Evolutionary conservation across 1,140 invertebrate species (phyloP).

Genomic region (Pseudomyrmex dendroicus): DNA sequence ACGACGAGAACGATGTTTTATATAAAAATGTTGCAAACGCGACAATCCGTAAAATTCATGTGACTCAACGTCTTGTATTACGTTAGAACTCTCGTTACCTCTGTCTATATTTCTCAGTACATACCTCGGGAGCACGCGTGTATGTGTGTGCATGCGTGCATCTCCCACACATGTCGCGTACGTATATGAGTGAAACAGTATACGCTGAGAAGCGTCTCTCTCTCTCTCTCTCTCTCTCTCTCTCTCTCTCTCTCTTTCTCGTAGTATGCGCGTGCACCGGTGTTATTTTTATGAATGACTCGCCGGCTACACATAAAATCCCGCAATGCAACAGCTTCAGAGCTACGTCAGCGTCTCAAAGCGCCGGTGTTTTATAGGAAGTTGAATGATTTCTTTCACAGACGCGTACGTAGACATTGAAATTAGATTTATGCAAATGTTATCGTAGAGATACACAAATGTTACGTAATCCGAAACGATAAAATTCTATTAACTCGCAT

Average conservation of each 20-base stretch:
- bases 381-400: slow-evolving; percentile 2
- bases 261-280: slow-evolving; percentile 68
- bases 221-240: not conserved
- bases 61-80: slow-evolving; percentile 57
- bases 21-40: not conserved
- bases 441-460: no score
- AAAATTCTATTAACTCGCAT: not conserved
- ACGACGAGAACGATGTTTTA: not conserved
- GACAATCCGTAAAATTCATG: slow-evolving; percentile 41
- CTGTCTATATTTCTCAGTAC: slow-evolving; percentile 15
- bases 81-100: slow-evolving; percentile 1
- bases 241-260: not conserved
- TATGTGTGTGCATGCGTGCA: slow-evolving; percentile 14
- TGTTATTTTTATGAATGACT: slow-evolving; percentile 82
- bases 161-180: slow-evolving; percentile 20
- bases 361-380: slow-evolving; percentile 31
- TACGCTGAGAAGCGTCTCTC: slow-evolving; percentile 25
- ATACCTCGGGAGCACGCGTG: not conserved
- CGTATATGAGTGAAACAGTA: slow-evolving; percentile 32
- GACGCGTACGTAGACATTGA: no score
- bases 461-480: no score
- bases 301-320: slow-evolving; percentile 64
- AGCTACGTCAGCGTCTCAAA: slow-evolving; percentile 21
- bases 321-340: slow-evolving; percentile 60
- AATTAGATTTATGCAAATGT: no score